Percentiles rank a stretch among this genome's conserved stretches.
Evolutionary conservation across 2,888 invertebrate genomes (phyloP).

Genomic region (Camptogramma bilineatum): DNA sequence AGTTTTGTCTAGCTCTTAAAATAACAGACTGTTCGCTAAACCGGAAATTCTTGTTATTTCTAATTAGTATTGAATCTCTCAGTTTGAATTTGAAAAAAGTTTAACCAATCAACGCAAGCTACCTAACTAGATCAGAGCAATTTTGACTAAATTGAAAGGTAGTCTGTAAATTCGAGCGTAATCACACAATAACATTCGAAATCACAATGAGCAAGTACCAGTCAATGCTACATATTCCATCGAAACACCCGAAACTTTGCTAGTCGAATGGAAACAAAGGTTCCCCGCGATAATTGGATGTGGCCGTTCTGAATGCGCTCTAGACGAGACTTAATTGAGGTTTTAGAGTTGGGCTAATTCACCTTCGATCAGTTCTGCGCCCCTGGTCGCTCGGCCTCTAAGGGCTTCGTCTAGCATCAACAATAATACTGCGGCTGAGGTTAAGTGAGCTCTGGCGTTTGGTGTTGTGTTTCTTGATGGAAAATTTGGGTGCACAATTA

Average conservation of each 20-base stretch:
- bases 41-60: neutral
- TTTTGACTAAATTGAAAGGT: constrained; percentile 41
- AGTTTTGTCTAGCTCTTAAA: neutral
- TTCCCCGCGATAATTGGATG: constrained; percentile 82
- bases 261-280: constrained; percentile 75
- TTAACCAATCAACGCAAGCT: constrained; percentile 16
- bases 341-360: constrained; percentile 85
- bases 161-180: constrained; percentile 43
- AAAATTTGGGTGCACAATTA: constrained; percentile 15
- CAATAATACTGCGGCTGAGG: constrained; percentile 69
- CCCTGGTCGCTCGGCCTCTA: constrained; percentile 55
- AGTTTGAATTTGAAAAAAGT: constrained; percentile 12
- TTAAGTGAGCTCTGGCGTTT: constrained; percentile 70
- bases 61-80: neutral
- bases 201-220: constrained; percentile 49
- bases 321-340: constrained; percentile 86
- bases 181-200: constrained; percentile 53
- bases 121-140: constrained; percentile 30
- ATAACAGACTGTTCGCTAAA: neutral
- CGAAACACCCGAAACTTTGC: constrained; percentile 53
- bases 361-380: constrained; percentile 76
- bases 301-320: constrained; percentile 81
- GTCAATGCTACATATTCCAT: constrained; percentile 59
- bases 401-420: constrained; percentile 75
- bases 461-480: constrained; percentile 61